These are phyloP conservation scores for Sinohyriopsis cumingii DNA, from an alignment of 2,888 invertebrate genomes.

Conservation along the genomic window DNA sequence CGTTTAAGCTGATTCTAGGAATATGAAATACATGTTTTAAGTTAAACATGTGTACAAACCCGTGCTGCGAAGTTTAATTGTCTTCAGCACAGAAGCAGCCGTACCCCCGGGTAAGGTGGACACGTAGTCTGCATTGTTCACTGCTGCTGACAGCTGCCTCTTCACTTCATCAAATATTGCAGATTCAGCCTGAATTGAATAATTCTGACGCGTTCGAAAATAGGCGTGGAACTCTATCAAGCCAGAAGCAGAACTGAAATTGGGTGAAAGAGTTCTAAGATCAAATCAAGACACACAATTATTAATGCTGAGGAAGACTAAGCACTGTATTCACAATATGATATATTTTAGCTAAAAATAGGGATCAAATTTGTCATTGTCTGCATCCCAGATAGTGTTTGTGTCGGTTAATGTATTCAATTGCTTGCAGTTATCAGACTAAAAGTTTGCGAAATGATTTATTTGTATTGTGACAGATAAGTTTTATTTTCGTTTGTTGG, in stretches of 20 bases:
- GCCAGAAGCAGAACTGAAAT: constrained; percentile 28
- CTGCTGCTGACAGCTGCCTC: constrained; percentile 23
- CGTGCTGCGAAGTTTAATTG: constrained; percentile 50
- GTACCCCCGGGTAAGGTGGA: constrained; percentile 43
- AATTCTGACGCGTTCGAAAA: constrained; percentile 33
- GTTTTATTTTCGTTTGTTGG: too few species aligned
- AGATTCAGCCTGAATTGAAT: constrained; percentile 33
- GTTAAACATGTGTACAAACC: constrained; percentile 25
- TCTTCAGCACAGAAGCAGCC: constrained; percentile 33
- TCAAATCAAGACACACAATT: not conserved
- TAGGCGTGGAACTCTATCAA: constrained; percentile 49
- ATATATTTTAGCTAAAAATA: too few species aligned
- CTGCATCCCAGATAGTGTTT: too few species aligned
- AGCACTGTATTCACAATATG: too few species aligned
- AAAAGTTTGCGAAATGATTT: too few species aligned
- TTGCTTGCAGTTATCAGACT: too few species aligned
- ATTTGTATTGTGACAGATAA: too few species aligned
- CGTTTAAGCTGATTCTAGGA: not conserved
- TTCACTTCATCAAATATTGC: constrained; percentile 35
- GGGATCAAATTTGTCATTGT: too few species aligned
- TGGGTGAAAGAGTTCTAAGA: too few species aligned
- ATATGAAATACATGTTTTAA: not conserved
- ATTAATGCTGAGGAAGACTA: not conserved
- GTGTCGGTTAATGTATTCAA: too few species aligned
- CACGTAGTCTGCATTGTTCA: constrained; percentile 35